Conservation (phyloP, 2,113 vertebrate species). For the Strix aluco region DNA sequence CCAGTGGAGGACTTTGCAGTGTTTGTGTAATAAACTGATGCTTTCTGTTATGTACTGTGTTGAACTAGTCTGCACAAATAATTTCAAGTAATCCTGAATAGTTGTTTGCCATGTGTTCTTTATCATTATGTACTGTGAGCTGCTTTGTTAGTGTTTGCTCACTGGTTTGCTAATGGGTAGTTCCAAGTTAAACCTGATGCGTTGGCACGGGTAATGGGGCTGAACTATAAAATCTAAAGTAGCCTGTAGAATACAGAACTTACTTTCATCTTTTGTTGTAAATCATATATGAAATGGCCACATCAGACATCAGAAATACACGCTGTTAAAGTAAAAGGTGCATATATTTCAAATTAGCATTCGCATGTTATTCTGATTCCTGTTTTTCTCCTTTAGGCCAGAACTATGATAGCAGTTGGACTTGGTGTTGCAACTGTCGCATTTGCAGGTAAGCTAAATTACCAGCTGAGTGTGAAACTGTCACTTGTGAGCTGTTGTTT, state of each 20-base stretch:
- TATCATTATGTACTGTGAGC: background rate
- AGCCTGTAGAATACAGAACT: background rate
- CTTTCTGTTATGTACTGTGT: background rate
- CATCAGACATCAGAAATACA: background rate
- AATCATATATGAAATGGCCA: background rate
- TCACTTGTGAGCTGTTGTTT: background rate
- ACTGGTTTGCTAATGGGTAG: background rate
- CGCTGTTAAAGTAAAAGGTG: background rate
- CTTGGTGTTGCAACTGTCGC: slow-evolving; percentile 88
- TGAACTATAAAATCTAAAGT: background rate
- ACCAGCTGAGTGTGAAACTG: background rate
- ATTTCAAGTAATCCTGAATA: background rate
- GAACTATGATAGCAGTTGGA: slow-evolving; percentile 85
- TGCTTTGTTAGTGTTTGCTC: background rate
- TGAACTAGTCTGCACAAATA: background rate
- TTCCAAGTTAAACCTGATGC: background rate
- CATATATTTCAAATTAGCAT: background rate
- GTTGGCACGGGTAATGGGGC: background rate
- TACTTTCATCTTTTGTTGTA: background rate
- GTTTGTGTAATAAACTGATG: background rate
- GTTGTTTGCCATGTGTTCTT: background rate
- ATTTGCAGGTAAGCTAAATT: slow-evolving; percentile 86
- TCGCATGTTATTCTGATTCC: background rate
- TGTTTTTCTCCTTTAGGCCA: slow-evolving; percentile 74
- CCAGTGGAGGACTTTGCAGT: background rate